These are phyloP conservation scores for Stegodyphus dumicola DNA, from an alignment of 1,140 invertebrate genomes.

Conservation along the genomic window DNA sequence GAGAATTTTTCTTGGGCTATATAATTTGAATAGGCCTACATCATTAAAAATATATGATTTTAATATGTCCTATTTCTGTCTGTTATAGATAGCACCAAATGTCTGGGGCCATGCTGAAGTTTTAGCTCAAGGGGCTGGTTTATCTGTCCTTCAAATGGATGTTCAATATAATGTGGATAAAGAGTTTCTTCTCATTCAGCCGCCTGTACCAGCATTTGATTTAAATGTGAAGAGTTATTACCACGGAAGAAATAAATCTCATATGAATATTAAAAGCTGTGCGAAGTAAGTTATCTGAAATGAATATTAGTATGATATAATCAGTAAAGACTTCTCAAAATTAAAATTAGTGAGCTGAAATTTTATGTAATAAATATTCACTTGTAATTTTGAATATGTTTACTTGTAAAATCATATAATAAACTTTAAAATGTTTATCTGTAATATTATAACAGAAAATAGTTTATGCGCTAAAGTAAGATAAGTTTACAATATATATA, in stretches of 20 bases:
- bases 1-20: too few relatives aligned
- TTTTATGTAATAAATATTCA: too few relatives aligned
- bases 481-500: too few relatives aligned
- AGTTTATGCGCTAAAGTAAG: too few relatives aligned
- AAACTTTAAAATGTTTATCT: too few relatives aligned
- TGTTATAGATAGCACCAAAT: constrained; percentile 67
- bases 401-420: too few relatives aligned
- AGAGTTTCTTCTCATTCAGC: constrained; percentile 70
- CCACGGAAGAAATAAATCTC: constrained; percentile 73
- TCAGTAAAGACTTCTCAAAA: too few relatives aligned
- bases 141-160: constrained; percentile 73
- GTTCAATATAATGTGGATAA: constrained; percentile 74
- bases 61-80: not conserved
- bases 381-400: too few relatives aligned
- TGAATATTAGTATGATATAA: not conserved
- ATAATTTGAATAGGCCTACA: not conserved
- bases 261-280: constrained; percentile 71
- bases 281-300: constrained; percentile 66
- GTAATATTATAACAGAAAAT: too few relatives aligned
- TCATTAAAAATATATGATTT: not conserved
- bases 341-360: too few relatives aligned
- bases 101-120: constrained; percentile 74
- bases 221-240: constrained; percentile 69
- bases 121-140: constrained; percentile 72
- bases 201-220: constrained; percentile 70